Percentiles rank a stretch among this genome's conserved stretches.
Conservation (phyloP, 1,140 invertebrate genomes). For the Bombyx mori region DNA sequence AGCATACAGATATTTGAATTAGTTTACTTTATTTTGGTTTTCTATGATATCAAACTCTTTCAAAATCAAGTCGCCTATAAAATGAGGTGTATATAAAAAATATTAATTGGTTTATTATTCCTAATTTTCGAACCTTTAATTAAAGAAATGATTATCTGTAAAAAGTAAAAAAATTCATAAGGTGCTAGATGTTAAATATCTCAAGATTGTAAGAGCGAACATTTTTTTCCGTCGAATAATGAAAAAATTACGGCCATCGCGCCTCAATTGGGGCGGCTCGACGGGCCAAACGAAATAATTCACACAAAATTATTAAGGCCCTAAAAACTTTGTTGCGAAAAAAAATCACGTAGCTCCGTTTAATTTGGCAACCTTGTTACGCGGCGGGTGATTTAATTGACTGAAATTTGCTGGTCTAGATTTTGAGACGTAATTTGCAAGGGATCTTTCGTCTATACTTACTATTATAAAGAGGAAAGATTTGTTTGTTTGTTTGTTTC, state of each 20-base stretch:
- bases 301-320: slow-evolving; percentile 13
- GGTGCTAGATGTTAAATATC: neutral
- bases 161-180: neutral
- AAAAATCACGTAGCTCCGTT: slow-evolving; percentile 14
- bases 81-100: neutral
- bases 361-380: slow-evolving; percentile 14
- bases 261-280: slow-evolving; percentile 2
- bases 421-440: slow-evolving; percentile 18
- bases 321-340: slow-evolving; percentile 10
- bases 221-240: slow-evolving; percentile 1
- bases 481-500: too few species aligned
- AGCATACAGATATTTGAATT: too few species aligned
- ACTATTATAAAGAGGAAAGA: too few species aligned
- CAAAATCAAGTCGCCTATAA: neutral
- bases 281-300: slow-evolving; percentile 8
- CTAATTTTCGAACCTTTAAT: neutral
- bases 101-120: neutral
- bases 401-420: slow-evolving; percentile 16
- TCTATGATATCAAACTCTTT: too few species aligned
- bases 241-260: slow-evolving; percentile 4
- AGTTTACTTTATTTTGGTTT: too few species aligned
- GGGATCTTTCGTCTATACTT: slow-evolving; percentile 12
- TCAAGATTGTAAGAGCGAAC: neutral
- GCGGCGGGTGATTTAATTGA: slow-evolving; percentile 20
- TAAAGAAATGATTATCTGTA: neutral